Evolutionary conservation across 2,113 vertebrate species (phyloP).

Genomic region (Callaeas wilsoni): DNA sequence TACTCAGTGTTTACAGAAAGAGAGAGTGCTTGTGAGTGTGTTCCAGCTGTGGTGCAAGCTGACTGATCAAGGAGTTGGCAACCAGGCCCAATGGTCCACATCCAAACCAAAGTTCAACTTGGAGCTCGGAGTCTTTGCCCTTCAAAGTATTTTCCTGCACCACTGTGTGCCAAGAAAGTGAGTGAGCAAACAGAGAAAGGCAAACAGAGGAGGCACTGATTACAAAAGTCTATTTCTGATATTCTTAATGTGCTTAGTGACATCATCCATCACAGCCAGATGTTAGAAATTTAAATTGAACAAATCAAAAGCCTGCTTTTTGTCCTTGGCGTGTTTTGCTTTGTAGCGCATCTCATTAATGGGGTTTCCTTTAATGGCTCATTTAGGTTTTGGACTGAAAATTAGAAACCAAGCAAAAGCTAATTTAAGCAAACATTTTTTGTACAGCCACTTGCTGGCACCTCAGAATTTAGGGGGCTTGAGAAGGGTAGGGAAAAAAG

Average conservation of each 20-base stretch:
- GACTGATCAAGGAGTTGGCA: background rate
- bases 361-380: slow-evolving; percentile 11
- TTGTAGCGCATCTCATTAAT: background rate
- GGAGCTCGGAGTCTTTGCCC: background rate
- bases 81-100: background rate
- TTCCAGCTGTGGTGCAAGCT: background rate
- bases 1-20: background rate
- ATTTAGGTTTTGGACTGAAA: background rate
- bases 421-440: slow-evolving; percentile 27
- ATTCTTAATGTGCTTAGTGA: background rate
- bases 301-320: slow-evolving; percentile 35
- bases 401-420: slow-evolving; percentile 9
- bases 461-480: background rate
- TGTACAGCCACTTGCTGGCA: background rate
- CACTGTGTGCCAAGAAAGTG: background rate
- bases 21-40: background rate
- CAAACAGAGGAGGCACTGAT: background rate
- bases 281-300: background rate
- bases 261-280: slow-evolving; percentile 29
- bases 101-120: background rate
- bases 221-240: slow-evolving; percentile 9
- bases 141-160: background rate
- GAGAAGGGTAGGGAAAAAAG: background rate
- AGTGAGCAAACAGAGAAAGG: background rate
- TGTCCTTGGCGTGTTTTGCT: background rate